Percentiles rank a stretch among this genome's conserved stretches.
phyloP scores from a whole-genome alignment of 35 echinoderm and acorn worm species.

The Ptychodera flava region DNA sequence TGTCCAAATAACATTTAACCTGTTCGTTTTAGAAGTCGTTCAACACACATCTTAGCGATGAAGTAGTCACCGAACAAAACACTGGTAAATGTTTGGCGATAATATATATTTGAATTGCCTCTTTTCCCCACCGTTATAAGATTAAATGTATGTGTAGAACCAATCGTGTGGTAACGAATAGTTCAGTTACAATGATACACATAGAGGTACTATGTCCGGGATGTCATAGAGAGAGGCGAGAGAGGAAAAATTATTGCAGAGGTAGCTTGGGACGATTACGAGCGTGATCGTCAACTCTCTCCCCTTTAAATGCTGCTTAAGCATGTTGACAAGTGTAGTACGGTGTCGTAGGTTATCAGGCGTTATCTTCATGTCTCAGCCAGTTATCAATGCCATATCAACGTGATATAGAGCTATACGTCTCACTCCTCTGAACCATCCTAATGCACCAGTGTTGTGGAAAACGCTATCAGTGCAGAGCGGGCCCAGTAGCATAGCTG shows the following conservation, averaged over 20 bases:
- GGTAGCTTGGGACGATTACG: neutral
- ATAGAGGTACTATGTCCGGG: too few relatives aligned
- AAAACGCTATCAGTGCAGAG: too few relatives aligned
- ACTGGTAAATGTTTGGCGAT: neutral
- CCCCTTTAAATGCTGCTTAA: neutral
- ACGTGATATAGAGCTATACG: too few relatives aligned
- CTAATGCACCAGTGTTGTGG: too few relatives aligned
- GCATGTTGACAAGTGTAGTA: neutral
- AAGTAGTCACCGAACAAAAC: neutral
- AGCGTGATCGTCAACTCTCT: neutral
- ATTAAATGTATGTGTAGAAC: neutral
- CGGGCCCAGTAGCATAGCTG: too few relatives aligned
- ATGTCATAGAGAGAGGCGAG: too few relatives aligned
- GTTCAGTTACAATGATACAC: too few relatives aligned
- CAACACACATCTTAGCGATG: neutral
- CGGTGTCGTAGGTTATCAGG: neutral
- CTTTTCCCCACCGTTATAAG: neutral
- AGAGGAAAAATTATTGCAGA: too few relatives aligned
- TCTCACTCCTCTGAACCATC: too few relatives aligned
- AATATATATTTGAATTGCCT: neutral
- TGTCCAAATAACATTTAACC: slow-evolving; percentile 10
- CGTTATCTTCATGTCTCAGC: too few relatives aligned
- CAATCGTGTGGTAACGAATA: too few relatives aligned
- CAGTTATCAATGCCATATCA: too few relatives aligned
- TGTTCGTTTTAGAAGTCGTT: neutral